Base-by-base conservation (phyloP, 2,888 invertebrate genomes). In the Rhamnusium bicolor region DNA sequence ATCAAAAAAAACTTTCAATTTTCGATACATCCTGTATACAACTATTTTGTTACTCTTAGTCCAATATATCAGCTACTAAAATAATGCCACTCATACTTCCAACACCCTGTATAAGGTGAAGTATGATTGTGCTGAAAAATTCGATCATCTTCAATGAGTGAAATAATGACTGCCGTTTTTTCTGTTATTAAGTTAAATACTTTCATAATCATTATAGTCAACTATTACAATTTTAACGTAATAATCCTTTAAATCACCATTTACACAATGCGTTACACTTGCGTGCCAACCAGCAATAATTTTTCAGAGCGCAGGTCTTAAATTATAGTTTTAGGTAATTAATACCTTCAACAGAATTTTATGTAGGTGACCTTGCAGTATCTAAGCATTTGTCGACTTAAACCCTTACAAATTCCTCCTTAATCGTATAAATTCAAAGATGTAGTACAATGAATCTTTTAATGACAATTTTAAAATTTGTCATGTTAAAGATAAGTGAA, bases 321-420 rank as follows among this genome's bases (percentile, higher is more conserved):
- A 71, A 67, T 67, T 69, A 73, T 54, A 69, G 63, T 72, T 76
- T 73, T 72, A 6, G 58, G 71, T 77, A 77, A 73, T 73, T 75
- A 73, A 77, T 77, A 69, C 73, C 65, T 69, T 75, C 71, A 77
- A 75, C 71, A 62, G 58, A 18, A 56, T 71, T 75, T 75, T 69
- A 77, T 77, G 53, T 54, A 74, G 51, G 19, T 29, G 3, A 32
- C 51, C n/a, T 51, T 19, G 53, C 29, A 16, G 32, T 32, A 8
- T 58, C 14, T 32, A 10, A 19, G 10, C 2, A 24, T 16, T 29
- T 58, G 19, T 58, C 32, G 32, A 32, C 32, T 8, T 58, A 18
- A 32, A 18, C 32, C n/a, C 19, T 32, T 10, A 58, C 18, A 40
- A 58, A 32, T 40, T 58, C n/a, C 2, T 40, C 10, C 5, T 32